Evolutionary conservation across 2,888 invertebrate genomes (phyloP), one percentile per base, ranked within the genome.

Genomic region (Marronus borbonicus): DNA sequence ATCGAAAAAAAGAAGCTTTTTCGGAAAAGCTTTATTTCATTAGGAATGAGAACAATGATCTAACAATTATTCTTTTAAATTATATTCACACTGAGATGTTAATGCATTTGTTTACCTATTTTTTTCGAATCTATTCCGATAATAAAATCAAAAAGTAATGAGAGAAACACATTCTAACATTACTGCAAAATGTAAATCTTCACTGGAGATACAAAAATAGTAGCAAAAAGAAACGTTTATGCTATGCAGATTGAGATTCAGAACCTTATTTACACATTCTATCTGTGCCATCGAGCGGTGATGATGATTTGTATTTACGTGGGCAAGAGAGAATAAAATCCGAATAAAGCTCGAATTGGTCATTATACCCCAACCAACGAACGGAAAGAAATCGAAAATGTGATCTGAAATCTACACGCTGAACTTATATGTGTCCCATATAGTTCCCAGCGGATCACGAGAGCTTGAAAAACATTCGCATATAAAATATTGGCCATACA

Each of bases 401-500:
- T 20, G n/a, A 66, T 66, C 39, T 44, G 66, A 44, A 66, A 66
- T 39, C 14, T 66, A 44, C 66, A 44, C 66, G 44, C 17, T 20
- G 17, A 66, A 66, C 66, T 17, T 66, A 64, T 36, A 20, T 66
- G 39, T 44, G n/a, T 49, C 20, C 28, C n/a, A 17, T 66, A 66
- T 66, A 66, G 66, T 66, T 66, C 44, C 66, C 66, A 66, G 5
- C n/a, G 44, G 66, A 39, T 44, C 36, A 36, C n/a, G n/a, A n/a
- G 44, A 12, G 66, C 44, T 44, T n/a, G 64, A 28, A 31, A 64
- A 64, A 28, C 64, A 31, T 64, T 64, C 64, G 36, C 66, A 44
- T 44, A 39, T 66, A 66, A 66, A 66, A 66, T 66, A 66, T 66
- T 66, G 66, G 66, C 66, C 39, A 44, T 66, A 66, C 39, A n/a